Percentiles rank a stretch among this genome's conserved stretches.
These are phyloP conservation scores for Pteronura brasiliensis DNA, from an alignment of 2,113 vertebrate genomes.

Conservation along the genomic window DNA sequence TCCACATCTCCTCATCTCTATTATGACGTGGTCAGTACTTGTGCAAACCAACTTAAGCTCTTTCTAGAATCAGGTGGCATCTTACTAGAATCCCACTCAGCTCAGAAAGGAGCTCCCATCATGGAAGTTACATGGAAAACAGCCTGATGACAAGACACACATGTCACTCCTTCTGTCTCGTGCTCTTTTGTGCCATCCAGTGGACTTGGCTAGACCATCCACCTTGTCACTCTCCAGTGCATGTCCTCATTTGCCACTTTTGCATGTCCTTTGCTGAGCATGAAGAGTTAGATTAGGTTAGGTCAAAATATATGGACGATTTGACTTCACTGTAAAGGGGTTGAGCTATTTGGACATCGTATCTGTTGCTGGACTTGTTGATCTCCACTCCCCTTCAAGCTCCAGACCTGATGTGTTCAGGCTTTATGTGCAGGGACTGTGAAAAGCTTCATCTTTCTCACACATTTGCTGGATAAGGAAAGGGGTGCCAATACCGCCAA, in stretches of 20 bases:
- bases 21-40: neutral
- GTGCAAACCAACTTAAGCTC: neutral
- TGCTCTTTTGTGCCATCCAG: too few species aligned
- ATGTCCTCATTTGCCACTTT: neutral
- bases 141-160: neutral
- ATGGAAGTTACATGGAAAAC: neutral
- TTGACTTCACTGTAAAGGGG: neutral
- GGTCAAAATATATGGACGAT: neutral
- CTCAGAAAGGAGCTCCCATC: neutral
- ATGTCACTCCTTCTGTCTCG: accelerated
- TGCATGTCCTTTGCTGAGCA: neutral
- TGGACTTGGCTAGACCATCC: neutral
- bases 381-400: neutral
- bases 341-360: neutral
- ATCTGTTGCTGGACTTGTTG: neutral
- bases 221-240: neutral
- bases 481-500: accelerated
- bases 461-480: neutral
- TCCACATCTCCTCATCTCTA: neutral
- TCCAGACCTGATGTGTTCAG: neutral
- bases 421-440: neutral
- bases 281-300: neutral
- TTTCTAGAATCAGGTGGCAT: neutral
- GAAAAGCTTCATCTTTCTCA: neutral
- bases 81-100: neutral